phyloP scores from a whole-genome alignment of 2,797 vertebrate genomes.

The Microcaecilia unicolor region DNA sequence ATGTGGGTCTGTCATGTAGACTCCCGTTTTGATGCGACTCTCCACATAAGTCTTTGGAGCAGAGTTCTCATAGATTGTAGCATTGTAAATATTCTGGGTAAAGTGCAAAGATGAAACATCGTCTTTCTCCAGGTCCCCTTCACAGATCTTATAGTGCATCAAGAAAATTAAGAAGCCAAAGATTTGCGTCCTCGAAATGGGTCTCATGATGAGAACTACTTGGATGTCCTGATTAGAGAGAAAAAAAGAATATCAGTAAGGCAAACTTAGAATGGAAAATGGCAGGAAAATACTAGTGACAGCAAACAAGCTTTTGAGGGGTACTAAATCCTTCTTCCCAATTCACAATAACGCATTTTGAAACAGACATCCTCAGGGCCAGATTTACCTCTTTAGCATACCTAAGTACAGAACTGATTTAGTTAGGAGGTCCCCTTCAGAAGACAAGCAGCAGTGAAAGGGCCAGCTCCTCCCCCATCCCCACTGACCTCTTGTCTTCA shows the following conservation, averaged over 20 bases:
- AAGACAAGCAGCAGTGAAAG: too few relatives aligned
- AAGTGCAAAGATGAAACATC: slow-evolving; percentile 62
- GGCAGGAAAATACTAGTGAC: neutral
- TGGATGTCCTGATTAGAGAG: slow-evolving; percentile 17
- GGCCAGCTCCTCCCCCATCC: too few relatives aligned
- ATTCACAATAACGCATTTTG: too few relatives aligned
- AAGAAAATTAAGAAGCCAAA: slow-evolving; percentile 36
- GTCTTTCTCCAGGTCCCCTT: slow-evolving; percentile 44
- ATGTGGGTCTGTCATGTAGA: slow-evolving; percentile 55
- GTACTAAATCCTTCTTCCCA: too few relatives aligned
- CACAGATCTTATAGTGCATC: slow-evolving; percentile 38
- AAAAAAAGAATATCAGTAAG: neutral
- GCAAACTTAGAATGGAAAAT: neutral
- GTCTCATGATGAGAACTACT: slow-evolving; percentile 42
- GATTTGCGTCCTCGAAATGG: slow-evolving; percentile 18
- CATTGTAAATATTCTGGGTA: slow-evolving; percentile 81
- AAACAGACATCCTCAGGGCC: too few relatives aligned
- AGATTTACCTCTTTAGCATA: too few relatives aligned
- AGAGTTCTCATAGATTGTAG: slow-evolving; percentile 86
- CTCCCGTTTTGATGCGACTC: slow-evolving; percentile 78
- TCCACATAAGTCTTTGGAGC: slow-evolving; percentile 82
- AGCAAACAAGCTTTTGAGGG: too few relatives aligned
- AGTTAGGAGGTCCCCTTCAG: too few relatives aligned
- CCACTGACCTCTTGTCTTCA: too few relatives aligned
- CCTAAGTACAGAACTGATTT: too few relatives aligned